phyloP scores from a whole-genome alignment of 2,113 vertebrate genomes.

The Ellobius talpinus region DNA sequence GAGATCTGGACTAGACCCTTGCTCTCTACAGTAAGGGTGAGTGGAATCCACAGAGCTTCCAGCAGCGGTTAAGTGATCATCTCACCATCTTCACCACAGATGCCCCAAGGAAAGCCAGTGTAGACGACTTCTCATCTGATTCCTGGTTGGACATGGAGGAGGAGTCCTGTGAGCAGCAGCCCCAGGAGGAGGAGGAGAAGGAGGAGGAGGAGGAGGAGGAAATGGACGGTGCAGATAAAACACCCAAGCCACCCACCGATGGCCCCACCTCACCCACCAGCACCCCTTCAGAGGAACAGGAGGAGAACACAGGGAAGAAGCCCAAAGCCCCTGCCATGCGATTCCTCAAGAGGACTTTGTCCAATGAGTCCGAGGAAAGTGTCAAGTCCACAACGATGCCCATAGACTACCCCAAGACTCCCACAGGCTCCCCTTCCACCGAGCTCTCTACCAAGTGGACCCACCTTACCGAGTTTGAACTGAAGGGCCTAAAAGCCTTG shows the following conservation, averaged over 20 bases:
- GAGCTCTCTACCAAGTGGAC: constrained; percentile 92
- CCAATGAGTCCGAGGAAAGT: constrained; percentile 93
- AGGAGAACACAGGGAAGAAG: constrained; percentile 86
- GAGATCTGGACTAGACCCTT: not conserved
- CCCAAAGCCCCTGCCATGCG: constrained; percentile 85
- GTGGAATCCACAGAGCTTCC: not conserved
- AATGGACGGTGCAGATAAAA: constrained; percentile 79
- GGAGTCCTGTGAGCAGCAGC: constrained; percentile 91
- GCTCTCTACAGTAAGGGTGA: not conserved
- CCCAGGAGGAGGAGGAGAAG: constrained; percentile 89
- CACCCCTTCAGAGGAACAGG: constrained; percentile 87
- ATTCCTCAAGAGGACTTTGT: constrained; percentile 91
- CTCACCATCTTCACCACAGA: constrained; percentile 84
- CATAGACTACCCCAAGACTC: constrained; percentile 91
- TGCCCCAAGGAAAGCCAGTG: constrained; percentile 90
- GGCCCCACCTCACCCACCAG: constrained; percentile 88
- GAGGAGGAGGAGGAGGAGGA: constrained; percentile 71
- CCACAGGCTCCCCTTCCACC: constrained; percentile 90
- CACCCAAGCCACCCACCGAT: constrained; percentile 82
- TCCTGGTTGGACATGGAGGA: constrained; percentile 95
- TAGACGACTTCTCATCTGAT: constrained; percentile 93
- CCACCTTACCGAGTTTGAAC: constrained; percentile 96
- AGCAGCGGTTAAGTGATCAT: not conserved
- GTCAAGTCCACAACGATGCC: constrained; percentile 86
- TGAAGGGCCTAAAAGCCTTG: constrained; percentile 94